Percentiles rank a stretch among this genome's conserved stretches.
Conservation (phyloP, 1,140 invertebrate genomes). For the Lucilia sericata region DNA sequence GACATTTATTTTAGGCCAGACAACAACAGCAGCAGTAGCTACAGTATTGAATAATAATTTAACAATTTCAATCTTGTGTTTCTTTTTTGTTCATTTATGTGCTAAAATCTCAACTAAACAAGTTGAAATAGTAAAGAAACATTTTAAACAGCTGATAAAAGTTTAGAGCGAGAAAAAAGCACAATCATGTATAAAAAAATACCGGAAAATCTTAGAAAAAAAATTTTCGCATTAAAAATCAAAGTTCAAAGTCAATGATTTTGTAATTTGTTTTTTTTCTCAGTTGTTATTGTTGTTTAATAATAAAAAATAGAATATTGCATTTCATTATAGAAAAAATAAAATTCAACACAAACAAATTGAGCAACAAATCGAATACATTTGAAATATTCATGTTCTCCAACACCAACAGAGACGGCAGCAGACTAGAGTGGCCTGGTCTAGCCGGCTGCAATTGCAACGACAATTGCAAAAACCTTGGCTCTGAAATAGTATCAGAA, state of each 20-base stretch:
- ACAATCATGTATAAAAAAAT: conserved; percentile 23
- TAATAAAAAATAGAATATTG: background rate
- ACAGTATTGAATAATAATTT: background rate
- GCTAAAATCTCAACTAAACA: background rate
- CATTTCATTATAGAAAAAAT: conserved; percentile 25
- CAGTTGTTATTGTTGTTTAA: background rate
- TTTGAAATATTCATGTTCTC: conserved; percentile 25
- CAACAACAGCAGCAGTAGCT: background rate
- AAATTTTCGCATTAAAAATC: conserved; percentile 35
- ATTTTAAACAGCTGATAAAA: background rate
- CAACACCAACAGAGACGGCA: background rate
- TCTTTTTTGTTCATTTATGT: background rate
- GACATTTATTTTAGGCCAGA: conserved; percentile 20
- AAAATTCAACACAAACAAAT: background rate
- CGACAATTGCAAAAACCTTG: conserved; percentile 31
- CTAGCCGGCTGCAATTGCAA: background rate
- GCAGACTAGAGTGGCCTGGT: background rate
- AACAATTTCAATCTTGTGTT: background rate
- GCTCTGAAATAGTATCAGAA: conserved; percentile 35
- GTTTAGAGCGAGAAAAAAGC: background rate
- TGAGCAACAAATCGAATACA: background rate
- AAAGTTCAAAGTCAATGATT: conserved; percentile 43
- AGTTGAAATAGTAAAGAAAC: background rate
- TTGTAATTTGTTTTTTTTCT: background rate
- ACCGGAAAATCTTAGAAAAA: conserved; percentile 30